Evolutionary conservation across 2,113 vertebrate genomes (phyloP).

Genomic region (Pongo abelii): DNA sequence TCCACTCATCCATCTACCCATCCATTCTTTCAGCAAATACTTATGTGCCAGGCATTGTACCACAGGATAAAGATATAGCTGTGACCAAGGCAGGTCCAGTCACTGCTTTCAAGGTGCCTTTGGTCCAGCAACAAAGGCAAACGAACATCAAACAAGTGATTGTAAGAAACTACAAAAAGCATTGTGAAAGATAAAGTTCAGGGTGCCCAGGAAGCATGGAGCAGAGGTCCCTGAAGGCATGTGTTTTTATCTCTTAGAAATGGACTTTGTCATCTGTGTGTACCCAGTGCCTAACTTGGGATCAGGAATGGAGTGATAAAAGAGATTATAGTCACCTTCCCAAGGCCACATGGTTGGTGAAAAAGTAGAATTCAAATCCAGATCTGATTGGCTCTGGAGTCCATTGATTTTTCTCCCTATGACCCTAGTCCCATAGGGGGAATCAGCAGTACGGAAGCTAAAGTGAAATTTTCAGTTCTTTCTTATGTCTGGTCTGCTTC

Average conservation of each 20-base stretch:
- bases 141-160: neutral
- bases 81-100: neutral
- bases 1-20: neutral
- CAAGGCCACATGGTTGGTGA: neutral
- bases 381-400: neutral
- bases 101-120: neutral
- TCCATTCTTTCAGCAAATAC: neutral
- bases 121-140: neutral
- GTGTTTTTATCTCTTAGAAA: neutral
- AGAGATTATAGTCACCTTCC: neutral
- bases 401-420: neutral
- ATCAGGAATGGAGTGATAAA: neutral
- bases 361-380: neutral
- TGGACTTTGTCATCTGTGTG: no score
- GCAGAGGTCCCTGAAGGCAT: neutral
- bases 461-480: neutral
- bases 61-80: neutral
- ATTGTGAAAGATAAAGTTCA: neutral
- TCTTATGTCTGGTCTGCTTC: neutral
- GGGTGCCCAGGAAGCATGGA: neutral
- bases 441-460: neutral
- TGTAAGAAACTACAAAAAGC: neutral
- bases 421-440: neutral
- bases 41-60: neutral
- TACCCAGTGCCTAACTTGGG: no score